Evolutionary conservation across 2,888 invertebrate genomes (phyloP).

Genomic region (Rhagonycha fulva): DNA sequence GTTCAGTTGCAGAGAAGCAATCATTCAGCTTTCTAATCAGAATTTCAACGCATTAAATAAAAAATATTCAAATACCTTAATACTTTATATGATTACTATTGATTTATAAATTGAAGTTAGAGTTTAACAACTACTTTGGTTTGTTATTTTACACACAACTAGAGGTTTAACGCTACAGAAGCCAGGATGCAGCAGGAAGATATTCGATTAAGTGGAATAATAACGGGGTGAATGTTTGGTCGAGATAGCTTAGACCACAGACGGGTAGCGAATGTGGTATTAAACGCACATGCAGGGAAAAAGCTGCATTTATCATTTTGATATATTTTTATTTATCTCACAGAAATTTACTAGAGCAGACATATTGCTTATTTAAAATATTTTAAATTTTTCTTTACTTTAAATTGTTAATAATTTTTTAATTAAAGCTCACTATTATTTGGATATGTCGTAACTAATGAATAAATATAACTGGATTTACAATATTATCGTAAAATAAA

Average conservation of each 20-base stretch:
- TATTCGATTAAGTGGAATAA: slow-evolving; percentile 45
- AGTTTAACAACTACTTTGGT: slow-evolving; percentile 15
- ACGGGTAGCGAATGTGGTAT: slow-evolving; percentile 32
- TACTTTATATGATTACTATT: too few relatives aligned
- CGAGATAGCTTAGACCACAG: slow-evolving; percentile 36
- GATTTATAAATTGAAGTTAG: neutral
- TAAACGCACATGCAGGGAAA: slow-evolving; percentile 33
- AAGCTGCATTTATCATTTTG: slow-evolving; percentile 28
- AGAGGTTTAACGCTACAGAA: slow-evolving; percentile 18
- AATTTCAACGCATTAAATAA: neutral
- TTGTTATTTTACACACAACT: slow-evolving; percentile 14
- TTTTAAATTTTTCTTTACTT: neutral
- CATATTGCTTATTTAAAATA: neutral
- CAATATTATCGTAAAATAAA: neutral
- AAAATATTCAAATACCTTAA: neutral
- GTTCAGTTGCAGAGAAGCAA: neutral
- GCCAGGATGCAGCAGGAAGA: slow-evolving; percentile 27
- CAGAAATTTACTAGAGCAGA: slow-evolving; percentile 6
- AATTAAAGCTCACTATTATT: neutral
- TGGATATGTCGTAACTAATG: neutral
- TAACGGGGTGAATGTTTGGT: slow-evolving; percentile 40
- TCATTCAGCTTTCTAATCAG: neutral
- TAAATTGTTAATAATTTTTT: neutral
- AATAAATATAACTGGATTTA: neutral
- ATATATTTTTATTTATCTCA: slow-evolving; percentile 27